Evolutionary conservation across 2,888 invertebrate genomes (phyloP), one percentile per base, ranked within the genome.

Genomic region (Anticlea derivata): DNA sequence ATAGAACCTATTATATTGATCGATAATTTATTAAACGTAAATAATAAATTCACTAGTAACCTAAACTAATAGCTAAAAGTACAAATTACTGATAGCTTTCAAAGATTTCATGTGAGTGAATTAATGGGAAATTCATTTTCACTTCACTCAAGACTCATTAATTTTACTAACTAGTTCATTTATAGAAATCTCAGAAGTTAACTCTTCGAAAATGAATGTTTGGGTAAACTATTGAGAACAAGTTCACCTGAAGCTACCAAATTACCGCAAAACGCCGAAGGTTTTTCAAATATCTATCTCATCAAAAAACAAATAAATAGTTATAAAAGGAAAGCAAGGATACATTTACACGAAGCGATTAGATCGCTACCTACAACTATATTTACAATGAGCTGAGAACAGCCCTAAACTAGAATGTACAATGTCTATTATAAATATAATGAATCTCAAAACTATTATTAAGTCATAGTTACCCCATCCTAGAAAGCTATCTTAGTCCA

Each of bases 341-440:
- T 68, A 52, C 58, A 61, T 61, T 66, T 55, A 62, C 58, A 52
- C 58, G 49, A 65, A 69, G 75, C 75, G 76, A 75, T 75, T 59
- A 73, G 44, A 87, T 86, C 74, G 83, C 84, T 63, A 58, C 70
- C 69, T 76, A 74, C 57, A 46, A 56, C 79, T 85, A 85, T 87
- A 88, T 87, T 68, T 87, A 88, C 86, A 87, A 75, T 78, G 83
- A 83, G 79, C 78, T 62, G 64, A 76, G 71, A 70, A 69, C 66
- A 50, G 60, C 64, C 61, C 72, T 76, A 74, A n/a, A 66, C 62
- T 64, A 54, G 23, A 56, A 59, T 73, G 73, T 81, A 85, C 80
- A 85, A 68, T 70, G 62, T 76, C 75, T 82, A 37, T 37, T 40
- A 76, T 79, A 83, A 72, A 79, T 61, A 66, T 30, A 49, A 62